Evolutionary conservation across 2,888 invertebrate genomes (phyloP).

Genomic region (Automeris io): DNA sequence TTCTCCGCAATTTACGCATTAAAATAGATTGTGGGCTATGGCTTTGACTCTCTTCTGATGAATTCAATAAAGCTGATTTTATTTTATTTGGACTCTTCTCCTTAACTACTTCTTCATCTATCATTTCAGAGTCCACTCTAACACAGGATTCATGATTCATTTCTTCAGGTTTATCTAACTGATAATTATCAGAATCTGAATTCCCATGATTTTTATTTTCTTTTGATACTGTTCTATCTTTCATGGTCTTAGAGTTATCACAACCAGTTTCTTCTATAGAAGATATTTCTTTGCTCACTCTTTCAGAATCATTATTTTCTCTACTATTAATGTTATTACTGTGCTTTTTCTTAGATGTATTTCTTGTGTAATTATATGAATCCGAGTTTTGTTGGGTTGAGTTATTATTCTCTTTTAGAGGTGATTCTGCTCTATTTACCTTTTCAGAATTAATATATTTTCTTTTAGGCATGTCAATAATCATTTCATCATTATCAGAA

Average conservation of each 20-base stretch:
- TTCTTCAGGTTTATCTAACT: background rate
- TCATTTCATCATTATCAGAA: background rate
- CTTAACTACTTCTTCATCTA: background rate
- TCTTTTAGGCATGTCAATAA: background rate
- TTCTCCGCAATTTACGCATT: slow-evolving; percentile 33
- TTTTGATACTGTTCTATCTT: background rate
- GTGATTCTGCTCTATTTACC: background rate
- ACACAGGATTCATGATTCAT: slow-evolving; percentile 10
- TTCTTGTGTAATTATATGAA: too few relatives aligned
- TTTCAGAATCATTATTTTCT: background rate
- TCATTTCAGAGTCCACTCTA: background rate
- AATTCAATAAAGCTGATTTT: slow-evolving; percentile 26
- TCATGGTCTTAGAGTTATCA: slow-evolving; percentile 11
- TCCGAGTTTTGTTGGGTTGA: too few relatives aligned
- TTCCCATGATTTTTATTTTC: background rate
- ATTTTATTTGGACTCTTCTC: slow-evolving; percentile 15
- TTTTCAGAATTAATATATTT: background rate
- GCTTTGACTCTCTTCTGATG: slow-evolving; percentile 23
- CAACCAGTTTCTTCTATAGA: slow-evolving; percentile 4
- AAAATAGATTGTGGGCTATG: slow-evolving; percentile 16
- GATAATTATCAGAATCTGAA: background rate
- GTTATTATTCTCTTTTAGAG: background rate
- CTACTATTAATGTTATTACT: too few relatives aligned
- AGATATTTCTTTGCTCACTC: background rate
- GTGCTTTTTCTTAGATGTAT: too few relatives aligned